phyloP scores from a whole-genome alignment of 1,140 invertebrate genomes.

The Bombus terrestris region DNA sequence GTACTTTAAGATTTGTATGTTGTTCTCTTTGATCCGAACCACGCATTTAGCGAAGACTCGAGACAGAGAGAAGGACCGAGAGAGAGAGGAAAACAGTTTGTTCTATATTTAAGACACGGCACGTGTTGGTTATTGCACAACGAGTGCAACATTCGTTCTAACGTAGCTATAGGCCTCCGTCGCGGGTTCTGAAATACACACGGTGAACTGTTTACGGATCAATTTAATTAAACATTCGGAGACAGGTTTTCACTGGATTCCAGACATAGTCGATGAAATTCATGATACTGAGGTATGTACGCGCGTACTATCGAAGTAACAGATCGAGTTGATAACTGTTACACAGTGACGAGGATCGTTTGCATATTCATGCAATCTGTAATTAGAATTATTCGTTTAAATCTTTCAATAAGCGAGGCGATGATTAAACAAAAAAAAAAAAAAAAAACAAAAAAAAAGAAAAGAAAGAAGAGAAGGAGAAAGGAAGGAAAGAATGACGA shows the following conservation, averaged over 20 bases:
- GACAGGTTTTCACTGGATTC: constrained; percentile 42
- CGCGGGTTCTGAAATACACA: constrained; percentile 22
- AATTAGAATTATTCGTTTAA: constrained; percentile 11
- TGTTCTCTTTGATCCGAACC: constrained; percentile 21
- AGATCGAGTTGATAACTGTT: constrained; percentile 16
- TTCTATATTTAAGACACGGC: constrained; percentile 55
- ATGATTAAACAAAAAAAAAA: not conserved
- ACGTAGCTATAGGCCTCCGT: constrained; percentile 13
- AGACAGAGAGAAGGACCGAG: not conserved
- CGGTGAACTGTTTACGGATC: constrained; percentile 3
- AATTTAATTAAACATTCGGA: constrained; percentile 38
- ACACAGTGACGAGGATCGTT: constrained; percentile 3
- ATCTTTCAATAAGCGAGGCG: not conserved
- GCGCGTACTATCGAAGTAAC: not conserved
- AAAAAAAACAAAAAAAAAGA: too few relatives aligned
- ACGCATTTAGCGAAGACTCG: not conserved
- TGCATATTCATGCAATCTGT: constrained; percentile 40
- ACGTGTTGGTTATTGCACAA: constrained; percentile 57
- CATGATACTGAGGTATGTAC: not conserved
- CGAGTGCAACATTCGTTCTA: constrained; percentile 49
- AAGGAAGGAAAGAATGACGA: too few relatives aligned
- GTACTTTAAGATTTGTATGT: constrained; percentile 24
- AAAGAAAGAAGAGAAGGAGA: not conserved
- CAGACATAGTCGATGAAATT: constrained; percentile 19
- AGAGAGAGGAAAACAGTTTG: constrained; percentile 8